Conservation (phyloP, 2,888 invertebrate species). For the Eupelmus urozonus region DNA sequence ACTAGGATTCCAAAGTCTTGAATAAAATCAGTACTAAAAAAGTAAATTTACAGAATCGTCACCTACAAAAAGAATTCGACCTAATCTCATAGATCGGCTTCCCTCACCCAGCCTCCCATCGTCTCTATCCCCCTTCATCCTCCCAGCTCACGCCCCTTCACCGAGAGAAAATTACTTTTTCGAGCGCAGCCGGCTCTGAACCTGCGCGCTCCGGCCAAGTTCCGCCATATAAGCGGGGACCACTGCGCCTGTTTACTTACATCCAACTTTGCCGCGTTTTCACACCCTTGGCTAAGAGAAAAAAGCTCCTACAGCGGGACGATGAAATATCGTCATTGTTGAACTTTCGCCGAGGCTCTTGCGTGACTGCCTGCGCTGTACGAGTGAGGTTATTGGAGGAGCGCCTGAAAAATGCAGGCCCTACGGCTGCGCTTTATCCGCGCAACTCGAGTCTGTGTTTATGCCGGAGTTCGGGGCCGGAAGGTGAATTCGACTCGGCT, state of each 20-base stretch:
- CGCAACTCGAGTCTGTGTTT: too few species aligned
- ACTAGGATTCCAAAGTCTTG: too few species aligned
- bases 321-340: slow-evolving; percentile 36
- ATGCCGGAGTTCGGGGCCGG: neutral
- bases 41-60: too few species aligned
- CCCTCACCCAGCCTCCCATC: too few species aligned
- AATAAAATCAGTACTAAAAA: too few species aligned
- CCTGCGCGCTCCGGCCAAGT: slow-evolving; percentile 18
- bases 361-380: neutral
- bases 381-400: slow-evolving; percentile 5
- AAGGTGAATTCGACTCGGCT: neutral
- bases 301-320: neutral
- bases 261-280: slow-evolving; percentile 26
- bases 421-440: neutral
- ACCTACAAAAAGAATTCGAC: neutral
- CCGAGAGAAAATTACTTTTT: slow-evolving; percentile 30
- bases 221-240: neutral
- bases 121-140: neutral
- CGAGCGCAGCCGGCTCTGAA: neutral
- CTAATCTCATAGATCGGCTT: neutral
- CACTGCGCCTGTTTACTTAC: slow-evolving; percentile 24
- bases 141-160: neutral
- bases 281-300: neutral
- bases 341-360: slow-evolving; percentile 8
- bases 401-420: slow-evolving; percentile 29